Percentiles rank a stretch among this genome's conserved stretches.
Conservation (phyloP, 1,140 invertebrate species). For the Vollenhovia emeryi region DNA sequence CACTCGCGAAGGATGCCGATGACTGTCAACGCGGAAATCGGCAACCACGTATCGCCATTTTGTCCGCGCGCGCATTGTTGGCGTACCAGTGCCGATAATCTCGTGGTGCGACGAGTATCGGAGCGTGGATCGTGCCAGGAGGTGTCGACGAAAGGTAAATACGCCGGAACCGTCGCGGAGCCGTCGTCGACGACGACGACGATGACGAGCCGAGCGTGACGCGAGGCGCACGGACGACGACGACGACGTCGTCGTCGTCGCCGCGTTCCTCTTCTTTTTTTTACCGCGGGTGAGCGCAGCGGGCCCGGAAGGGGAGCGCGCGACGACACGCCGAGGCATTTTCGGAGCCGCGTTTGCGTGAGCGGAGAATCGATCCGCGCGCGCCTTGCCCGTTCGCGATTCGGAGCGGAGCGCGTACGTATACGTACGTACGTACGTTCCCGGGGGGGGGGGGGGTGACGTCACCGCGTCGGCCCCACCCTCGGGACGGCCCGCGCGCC, state of each 20-base stretch:
- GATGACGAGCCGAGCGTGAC: no score
- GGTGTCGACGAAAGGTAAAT: conserved; percentile 74
- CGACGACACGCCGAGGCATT: no score
- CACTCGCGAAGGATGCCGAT: conserved; percentile 61
- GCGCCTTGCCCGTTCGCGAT: conserved; percentile 28
- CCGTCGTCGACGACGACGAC: no score
- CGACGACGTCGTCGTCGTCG: no score
- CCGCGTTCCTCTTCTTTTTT: no score
- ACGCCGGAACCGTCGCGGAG: background rate
- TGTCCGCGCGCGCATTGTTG: conserved; percentile 75
- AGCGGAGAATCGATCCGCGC: background rate
- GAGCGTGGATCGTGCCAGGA: conserved; percentile 3
- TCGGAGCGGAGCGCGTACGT: conserved; percentile 43
- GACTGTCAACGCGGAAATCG: conserved; percentile 77
- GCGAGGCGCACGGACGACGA: no score
- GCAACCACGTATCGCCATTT: conserved; percentile 76
- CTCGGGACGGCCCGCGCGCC: conserved; percentile 53
- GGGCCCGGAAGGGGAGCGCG: no score
- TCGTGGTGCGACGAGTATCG: conserved; percentile 48
- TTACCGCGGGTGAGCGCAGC: no score
- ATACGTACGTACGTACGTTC: no score
- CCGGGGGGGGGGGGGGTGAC: conserved; percentile 47
- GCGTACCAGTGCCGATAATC: conserved; percentile 58
- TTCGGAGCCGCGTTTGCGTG: no score
- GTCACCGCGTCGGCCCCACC: conserved; percentile 59